Evolutionary conservation across 2,888 invertebrate species (phyloP), one percentile per base, ranked within the genome.

Genomic region (Oxycera nigricornis): DNA sequence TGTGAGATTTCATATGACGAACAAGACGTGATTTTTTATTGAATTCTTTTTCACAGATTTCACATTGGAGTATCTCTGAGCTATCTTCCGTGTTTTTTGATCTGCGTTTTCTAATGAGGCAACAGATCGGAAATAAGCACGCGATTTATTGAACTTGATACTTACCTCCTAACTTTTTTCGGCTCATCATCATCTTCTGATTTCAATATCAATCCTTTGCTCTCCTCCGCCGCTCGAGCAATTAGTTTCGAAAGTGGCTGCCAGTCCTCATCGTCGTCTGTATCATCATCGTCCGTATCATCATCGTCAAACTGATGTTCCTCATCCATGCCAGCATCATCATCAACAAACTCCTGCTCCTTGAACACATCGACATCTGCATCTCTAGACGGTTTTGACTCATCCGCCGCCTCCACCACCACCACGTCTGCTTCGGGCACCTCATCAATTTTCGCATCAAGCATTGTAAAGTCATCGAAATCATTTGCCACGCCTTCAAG

Each of bases 21-120:
- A 65, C 76, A 3, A 88, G 84, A 57, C 86, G 85, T 74, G 87
- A 88, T 39, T 86, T 81, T 73, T 85, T 85, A 28, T 81, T 83
- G 78, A 86, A 89, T 4, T 79, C 78, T 82, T 88, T 89, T 20
- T 83, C 81, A 78, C 89, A 89, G 67, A 86, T 81, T 14, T 80
- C 80, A 78, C 89, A 89, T 35, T 73, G 73, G 65, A 11, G 35
- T 9, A 41, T 65, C 41, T 65, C 55, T 0, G 17, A 11, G 24
- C 55, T 55, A 24, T 55, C 65, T 2, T 41, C 17, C 39, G 4
- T 7, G 4, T 55, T 9, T 11, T 39, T 26, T 7, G 62, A 24
- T 55, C 6, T 59, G 20, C 59, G 28, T 59, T 59, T 59, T 59
- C 59, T 59, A 11, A 2, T 14, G 20, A n/a, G 4, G n/a, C 17